phyloP scores from a whole-genome alignment of 2,113 vertebrate genomes.

The Platycercus adscitus region DNA sequence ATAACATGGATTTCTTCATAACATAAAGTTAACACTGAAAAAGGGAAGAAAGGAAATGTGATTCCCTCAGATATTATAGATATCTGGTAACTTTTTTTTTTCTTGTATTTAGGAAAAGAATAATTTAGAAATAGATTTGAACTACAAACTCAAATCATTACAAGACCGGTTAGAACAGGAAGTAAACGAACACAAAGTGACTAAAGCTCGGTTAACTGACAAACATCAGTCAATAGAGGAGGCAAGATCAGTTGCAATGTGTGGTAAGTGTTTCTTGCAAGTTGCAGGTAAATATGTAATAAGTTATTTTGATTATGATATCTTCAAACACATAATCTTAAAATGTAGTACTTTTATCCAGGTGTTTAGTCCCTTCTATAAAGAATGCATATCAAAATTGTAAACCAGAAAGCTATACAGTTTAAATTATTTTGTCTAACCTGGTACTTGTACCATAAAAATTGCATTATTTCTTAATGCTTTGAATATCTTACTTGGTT shows the following conservation, averaged over 20 bases:
- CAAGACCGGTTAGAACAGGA: conserved; percentile 96
- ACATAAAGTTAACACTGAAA: neutral
- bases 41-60: neutral
- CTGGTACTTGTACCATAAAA: neutral
- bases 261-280: conserved; percentile 80
- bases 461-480: neutral
- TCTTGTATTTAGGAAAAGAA: conserved; percentile 89
- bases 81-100: neutral
- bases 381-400: neutral
- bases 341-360: neutral
- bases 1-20: neutral
- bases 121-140: conserved; percentile 96
- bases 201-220: conserved; percentile 93
- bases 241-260: conserved; percentile 94
- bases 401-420: neutral
- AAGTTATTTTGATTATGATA: neutral
- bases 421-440: neutral
- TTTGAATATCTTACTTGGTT: neutral
- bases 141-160: conserved; percentile 94
- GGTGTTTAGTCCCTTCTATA: neutral
- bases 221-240: conserved; percentile 97
- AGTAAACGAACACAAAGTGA: conserved; percentile 91
- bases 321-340: neutral
- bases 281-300: neutral
- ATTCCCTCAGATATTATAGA: neutral